These are phyloP conservation scores for Phthorimaea operculella DNA, from an alignment of 1,140 invertebrate genomes.

Conservation along the genomic window DNA sequence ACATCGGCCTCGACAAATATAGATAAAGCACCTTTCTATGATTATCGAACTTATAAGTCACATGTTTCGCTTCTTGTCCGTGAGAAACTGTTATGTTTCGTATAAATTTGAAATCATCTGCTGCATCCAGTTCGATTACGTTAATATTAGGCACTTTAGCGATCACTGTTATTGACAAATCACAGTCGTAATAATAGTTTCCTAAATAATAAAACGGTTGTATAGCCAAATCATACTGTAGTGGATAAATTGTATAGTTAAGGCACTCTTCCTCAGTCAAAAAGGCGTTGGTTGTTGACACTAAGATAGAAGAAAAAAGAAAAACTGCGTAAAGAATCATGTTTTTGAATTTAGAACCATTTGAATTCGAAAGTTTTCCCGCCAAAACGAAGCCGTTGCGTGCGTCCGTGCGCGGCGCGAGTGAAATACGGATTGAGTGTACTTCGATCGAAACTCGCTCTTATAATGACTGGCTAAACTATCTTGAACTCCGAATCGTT, in stretches of 20 bases:
- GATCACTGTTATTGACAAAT: constrained; percentile 46
- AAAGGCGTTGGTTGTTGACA: constrained; percentile 20
- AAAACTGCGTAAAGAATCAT: neutral
- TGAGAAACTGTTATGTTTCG: too few species aligned
- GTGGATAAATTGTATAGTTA: constrained; percentile 59
- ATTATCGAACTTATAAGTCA: too few species aligned
- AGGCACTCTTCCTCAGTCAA: constrained; percentile 52
- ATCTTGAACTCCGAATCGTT: constrained; percentile 11
- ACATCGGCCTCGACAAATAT: too few species aligned
- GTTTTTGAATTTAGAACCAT: neutral
- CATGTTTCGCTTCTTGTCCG: too few species aligned
- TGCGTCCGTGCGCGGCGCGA: constrained; percentile 25
- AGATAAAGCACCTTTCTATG: too few species aligned
- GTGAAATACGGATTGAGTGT: constrained; percentile 15
- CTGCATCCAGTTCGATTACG: constrained; percentile 49
- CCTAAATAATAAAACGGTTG: constrained; percentile 38
- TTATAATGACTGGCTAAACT: constrained; percentile 14
- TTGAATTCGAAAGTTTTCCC: too few species aligned
- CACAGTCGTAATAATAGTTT: constrained; percentile 43
- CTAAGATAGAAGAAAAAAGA: neutral
- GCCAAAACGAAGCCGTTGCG: constrained; percentile 5
- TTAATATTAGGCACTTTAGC: constrained; percentile 47
- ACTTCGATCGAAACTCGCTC: constrained; percentile 17
- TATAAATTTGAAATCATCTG: constrained; percentile 15
- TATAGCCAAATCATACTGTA: constrained; percentile 53